These are phyloP conservation scores for Anolis apletophallus DNA, from an alignment of 2,797 vertebrate genomes.

Conservation along the genomic window DNA sequence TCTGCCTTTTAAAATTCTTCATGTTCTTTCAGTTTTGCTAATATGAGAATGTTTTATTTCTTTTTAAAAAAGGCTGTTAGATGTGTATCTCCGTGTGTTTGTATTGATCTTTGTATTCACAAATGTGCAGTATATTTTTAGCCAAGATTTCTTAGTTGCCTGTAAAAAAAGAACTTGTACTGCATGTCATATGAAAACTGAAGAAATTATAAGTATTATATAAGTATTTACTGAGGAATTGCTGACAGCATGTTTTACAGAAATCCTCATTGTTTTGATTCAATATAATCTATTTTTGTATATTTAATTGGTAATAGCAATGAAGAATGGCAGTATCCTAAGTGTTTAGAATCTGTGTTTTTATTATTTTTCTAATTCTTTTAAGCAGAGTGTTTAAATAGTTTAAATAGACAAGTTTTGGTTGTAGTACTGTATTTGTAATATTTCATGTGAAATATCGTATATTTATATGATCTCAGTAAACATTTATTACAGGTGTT, in stretches of 20 bases:
- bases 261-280: not conserved
- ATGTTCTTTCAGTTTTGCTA: not conserved
- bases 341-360: not conserved
- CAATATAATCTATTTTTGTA: too few species aligned
- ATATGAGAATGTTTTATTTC: constrained; percentile 30
- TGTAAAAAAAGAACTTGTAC: not conserved
- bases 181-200: not conserved
- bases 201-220: not conserved
- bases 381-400: not conserved
- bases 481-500: not conserved
- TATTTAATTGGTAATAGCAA: not conserved
- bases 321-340: not conserved
- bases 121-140: not conserved
- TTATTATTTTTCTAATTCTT: not conserved
- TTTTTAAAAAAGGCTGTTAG: not conserved
- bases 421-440: not conserved
- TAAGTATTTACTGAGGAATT: not conserved
- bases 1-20: constrained; percentile 19
- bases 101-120: not conserved
- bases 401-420: not conserved
- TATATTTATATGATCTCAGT: not conserved
- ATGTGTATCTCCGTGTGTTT: not conserved
- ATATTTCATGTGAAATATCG: not conserved
- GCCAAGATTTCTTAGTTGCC: not conserved
- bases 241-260: not conserved